phyloP scores from a whole-genome alignment of 2,113 vertebrate genomes.

The Mormyrus iriodes region DNA sequence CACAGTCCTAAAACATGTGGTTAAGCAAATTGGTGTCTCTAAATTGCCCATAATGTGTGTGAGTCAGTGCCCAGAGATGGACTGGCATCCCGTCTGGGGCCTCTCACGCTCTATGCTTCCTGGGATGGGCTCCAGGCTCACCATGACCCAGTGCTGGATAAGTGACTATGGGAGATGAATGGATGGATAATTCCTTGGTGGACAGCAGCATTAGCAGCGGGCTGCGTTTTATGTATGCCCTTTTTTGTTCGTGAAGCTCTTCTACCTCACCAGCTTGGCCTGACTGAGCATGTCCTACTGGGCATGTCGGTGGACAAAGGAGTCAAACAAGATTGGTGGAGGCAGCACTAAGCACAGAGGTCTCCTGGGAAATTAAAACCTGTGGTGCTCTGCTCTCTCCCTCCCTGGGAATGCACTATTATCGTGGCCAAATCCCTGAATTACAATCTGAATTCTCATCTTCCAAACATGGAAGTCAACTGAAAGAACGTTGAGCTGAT shows the following conservation, averaged over 20 bases:
- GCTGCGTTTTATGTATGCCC: neutral
- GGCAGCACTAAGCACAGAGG: slow-evolving; percentile 16
- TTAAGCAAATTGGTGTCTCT: slow-evolving; percentile 3
- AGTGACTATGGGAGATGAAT: neutral
- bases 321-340: slow-evolving; percentile 1
- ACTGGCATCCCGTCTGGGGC: neutral
- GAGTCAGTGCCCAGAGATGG: neutral
- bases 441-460: slow-evolving; percentile 11
- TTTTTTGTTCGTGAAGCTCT: neutral
- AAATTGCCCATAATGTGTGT: neutral
- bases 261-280: neutral
- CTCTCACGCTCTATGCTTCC: neutral
- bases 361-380: slow-evolving; percentile 23
- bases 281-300: neutral
- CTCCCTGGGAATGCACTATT: neutral
- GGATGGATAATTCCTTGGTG: neutral
- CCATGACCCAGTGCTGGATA: neutral
- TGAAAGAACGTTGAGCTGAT: neutral
- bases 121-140: neutral
- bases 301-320: neutral
- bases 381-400: neutral
- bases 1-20: neutral
- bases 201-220: neutral
- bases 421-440: neutral
- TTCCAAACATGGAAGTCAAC: slow-evolving; percentile 15